Conservation (phyloP, 1,140 invertebrate species). For the Euwallacea similis region DNA sequence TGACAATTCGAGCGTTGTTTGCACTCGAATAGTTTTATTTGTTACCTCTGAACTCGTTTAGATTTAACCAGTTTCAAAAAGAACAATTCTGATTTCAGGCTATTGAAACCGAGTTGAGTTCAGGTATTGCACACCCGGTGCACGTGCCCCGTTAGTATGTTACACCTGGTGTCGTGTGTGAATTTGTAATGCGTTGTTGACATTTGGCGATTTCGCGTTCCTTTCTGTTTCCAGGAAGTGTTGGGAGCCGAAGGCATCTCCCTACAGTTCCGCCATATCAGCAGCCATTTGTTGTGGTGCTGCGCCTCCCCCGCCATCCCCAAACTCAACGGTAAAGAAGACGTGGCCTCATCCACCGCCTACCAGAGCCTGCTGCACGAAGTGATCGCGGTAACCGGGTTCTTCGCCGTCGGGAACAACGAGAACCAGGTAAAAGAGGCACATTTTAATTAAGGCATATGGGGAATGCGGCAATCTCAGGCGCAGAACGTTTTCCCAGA, state of each 20-base stretch:
- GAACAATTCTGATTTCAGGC: too few species aligned
- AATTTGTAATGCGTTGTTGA: too few species aligned
- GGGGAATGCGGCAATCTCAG: not conserved
- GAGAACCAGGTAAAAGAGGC: constrained; percentile 75
- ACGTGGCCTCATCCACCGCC: constrained; percentile 45
- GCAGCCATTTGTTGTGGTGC: constrained; percentile 81
- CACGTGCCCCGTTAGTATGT: too few species aligned
- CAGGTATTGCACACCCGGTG: too few species aligned
- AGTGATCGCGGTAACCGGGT: constrained; percentile 76
- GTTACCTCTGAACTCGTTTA: too few species aligned
- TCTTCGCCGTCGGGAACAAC: constrained; percentile 76
- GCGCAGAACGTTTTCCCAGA: constrained; percentile 19
- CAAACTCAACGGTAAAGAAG: constrained; percentile 51
- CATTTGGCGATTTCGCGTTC: not conserved
- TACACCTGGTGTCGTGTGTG: too few species aligned
- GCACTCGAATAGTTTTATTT: too few species aligned
- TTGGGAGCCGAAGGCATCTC: constrained; percentile 82
- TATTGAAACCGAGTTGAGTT: too few species aligned
- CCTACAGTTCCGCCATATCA: constrained; percentile 85
- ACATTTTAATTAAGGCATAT: constrained; percentile 27
- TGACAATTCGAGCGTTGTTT: too few species aligned
- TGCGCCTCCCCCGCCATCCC: constrained; percentile 61
- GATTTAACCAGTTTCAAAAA: too few species aligned
- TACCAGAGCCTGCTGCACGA: constrained; percentile 66
- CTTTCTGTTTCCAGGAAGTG: constrained; percentile 66